Conservation (phyloP, 2,797 vertebrate species). For the Clarias pachynema region DNA sequence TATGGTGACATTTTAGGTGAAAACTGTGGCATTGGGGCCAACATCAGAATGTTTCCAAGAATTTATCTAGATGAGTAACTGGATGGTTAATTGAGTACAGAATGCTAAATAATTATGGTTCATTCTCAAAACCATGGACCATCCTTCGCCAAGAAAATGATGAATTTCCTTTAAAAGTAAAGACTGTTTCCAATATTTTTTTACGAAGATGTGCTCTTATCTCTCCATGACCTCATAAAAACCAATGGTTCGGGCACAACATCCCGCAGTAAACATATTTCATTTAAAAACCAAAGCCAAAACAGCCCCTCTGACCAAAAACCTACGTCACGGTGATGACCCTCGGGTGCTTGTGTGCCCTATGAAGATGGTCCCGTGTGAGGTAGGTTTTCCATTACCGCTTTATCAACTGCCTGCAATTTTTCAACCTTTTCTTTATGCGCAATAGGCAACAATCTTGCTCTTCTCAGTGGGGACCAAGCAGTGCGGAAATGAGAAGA, state of each 20-base stretch:
- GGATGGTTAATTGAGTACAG: not conserved
- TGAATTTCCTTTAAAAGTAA: not conserved
- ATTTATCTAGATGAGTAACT: not conserved
- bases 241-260: not conserved
- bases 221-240: not conserved
- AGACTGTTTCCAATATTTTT: not conserved
- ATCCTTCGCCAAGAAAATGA: not conserved
- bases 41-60: not conserved
- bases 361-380: conserved; percentile 11
- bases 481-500: conserved; percentile 28
- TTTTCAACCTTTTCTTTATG: conserved; percentile 28
- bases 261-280: not conserved
- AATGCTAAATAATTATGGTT: no score
- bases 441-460: conserved; percentile 36
- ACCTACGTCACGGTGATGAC: not conserved
- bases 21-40: not conserved
- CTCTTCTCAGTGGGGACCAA: conserved; percentile 61
- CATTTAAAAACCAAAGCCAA: not conserved
- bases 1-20: not conserved
- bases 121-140: not conserved
- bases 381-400: conserved; percentile 19
- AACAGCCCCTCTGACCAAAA: not conserved
- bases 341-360: not conserved
- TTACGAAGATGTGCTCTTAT: not conserved
- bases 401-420: conserved; percentile 28